A percentile compares a stretch with the other conserved stretches of the same genome.
phyloP scores from a whole-genome alignment of 2,113 vertebrate genomes.

The Ammodramus savannarum region DNA sequence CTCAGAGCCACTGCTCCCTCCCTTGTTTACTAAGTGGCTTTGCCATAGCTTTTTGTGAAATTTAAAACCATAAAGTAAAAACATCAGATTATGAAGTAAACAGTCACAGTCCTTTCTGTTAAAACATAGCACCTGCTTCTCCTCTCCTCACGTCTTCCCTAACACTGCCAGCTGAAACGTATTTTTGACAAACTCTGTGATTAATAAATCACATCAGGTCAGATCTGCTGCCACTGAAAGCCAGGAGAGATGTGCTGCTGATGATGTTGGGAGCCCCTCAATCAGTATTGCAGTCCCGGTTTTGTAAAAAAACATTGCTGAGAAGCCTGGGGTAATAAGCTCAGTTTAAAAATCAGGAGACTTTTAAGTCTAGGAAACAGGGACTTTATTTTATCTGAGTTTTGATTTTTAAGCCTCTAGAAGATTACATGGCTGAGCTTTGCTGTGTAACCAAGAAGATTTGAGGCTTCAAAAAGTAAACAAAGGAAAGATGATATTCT shows the following conservation, averaged over 20 bases:
- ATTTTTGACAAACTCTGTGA: neutral
- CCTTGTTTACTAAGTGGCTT: neutral
- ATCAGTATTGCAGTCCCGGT: neutral
- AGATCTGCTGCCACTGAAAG: neutral
- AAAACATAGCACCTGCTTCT: neutral
- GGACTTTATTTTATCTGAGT: neutral
- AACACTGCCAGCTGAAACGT: neutral
- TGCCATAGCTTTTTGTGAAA: neutral
- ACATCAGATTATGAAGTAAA: neutral
- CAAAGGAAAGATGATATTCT: neutral
- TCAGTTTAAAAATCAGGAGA: neutral
- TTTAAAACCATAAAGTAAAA: neutral
- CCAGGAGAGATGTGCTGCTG: neutral
- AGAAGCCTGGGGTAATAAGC: neutral
- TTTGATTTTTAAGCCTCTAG: neutral
- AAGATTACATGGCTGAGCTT: neutral
- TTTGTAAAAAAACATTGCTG: neutral
- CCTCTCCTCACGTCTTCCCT: neutral
- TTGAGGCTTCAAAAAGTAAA: neutral
- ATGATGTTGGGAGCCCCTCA: neutral
- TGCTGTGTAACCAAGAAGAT: neutral
- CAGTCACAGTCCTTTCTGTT: neutral
- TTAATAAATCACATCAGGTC: neutral
- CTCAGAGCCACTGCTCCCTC: neutral
- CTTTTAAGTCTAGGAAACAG: neutral